phyloP scores from a whole-genome alignment of 2,888 invertebrate species.

The Bedellia somnulentella region DNA sequence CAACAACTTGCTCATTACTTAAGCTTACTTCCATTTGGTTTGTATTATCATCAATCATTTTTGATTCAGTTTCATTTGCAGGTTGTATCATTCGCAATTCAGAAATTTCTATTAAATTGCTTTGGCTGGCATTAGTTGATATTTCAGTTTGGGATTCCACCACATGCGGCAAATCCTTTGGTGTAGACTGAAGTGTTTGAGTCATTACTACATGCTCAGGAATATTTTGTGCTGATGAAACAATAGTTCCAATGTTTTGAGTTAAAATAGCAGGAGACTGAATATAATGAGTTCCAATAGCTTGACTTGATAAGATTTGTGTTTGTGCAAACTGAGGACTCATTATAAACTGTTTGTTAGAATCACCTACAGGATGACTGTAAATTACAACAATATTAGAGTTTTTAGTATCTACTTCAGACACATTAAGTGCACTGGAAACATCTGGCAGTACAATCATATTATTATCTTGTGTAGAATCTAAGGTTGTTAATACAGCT shows the following conservation, averaged over 20 bases:
- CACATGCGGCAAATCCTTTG: too few relatives aligned
- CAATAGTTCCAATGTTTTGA: constrained; percentile 41
- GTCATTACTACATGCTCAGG: constrained; percentile 34
- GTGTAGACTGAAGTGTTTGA: constrained; percentile 25
- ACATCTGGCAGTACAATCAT: constrained; percentile 67
- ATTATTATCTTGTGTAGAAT: constrained; percentile 53
- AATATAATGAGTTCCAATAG: constrained; percentile 34
- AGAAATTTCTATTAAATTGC: too few relatives aligned
- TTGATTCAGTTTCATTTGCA: too few relatives aligned
- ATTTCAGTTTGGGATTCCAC: too few relatives aligned
- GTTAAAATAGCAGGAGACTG: constrained; percentile 39
- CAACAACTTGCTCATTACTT: too few relatives aligned
- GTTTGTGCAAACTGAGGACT: constrained; percentile 19
- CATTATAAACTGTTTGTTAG: constrained; percentile 49
- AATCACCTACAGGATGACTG: constrained; percentile 60
- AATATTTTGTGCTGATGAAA: constrained; percentile 45
- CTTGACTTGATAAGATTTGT: constrained; percentile 40
- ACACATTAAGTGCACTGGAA: constrained; percentile 58
- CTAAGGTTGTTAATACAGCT: constrained; percentile 29
- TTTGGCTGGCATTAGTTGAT: too few relatives aligned
- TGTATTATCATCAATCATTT: too few relatives aligned
- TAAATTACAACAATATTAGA: constrained; percentile 67
- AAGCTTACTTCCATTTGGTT: too few relatives aligned
- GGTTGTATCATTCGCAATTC: too few relatives aligned
- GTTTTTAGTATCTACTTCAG: constrained; percentile 50